Percentiles rank a stretch among this genome's conserved stretches.
Evolutionary conservation across 2,797 vertebrate genomes (phyloP).

Genomic region (Pygocentrus nattereri): DNA sequence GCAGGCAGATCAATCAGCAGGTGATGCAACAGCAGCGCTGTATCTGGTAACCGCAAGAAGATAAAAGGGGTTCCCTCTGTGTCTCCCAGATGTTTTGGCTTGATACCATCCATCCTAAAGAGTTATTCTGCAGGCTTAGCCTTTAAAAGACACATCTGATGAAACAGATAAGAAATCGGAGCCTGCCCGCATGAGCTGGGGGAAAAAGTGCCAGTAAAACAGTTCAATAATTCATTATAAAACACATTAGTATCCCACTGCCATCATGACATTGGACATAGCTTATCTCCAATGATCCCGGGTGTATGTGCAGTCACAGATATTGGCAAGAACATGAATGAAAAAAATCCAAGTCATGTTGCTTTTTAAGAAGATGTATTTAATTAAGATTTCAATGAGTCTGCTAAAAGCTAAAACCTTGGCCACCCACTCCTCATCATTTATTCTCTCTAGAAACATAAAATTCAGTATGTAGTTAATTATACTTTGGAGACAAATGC

Average conservation of each 20-base stretch:
- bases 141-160: slow-evolving; percentile 13
- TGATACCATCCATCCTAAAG: slow-evolving; percentile 29
- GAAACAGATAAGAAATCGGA: slow-evolving; percentile 40
- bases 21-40: slow-evolving; percentile 47
- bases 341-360: background rate
- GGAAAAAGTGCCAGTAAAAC: slow-evolving; percentile 62
- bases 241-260: slow-evolving; percentile 37
- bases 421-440: background rate
- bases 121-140: slow-evolving; percentile 26
- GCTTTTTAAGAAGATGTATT: background rate
- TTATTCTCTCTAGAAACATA: background rate
- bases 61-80: slow-evolving; percentile 35
- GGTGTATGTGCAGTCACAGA: background rate
- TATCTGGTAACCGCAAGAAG: slow-evolving; percentile 12
- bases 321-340: background rate
- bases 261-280: slow-evolving; percentile 35
- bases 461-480: background rate
- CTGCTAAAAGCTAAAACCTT: background rate
- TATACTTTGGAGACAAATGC: background rate
- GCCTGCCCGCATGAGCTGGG: slow-evolving; percentile 38
- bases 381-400: background rate
- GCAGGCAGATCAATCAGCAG: slow-evolving; percentile 20
- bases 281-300: background rate
- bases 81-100: slow-evolving; percentile 37
- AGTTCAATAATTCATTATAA: slow-evolving; percentile 39